A percentile compares a stretch with the other conserved stretches of the same genome.
These are phyloP conservation scores for Clepsis dumicolana DNA, from an alignment of 2,888 invertebrate species.

Conservation along the genomic window DNA sequence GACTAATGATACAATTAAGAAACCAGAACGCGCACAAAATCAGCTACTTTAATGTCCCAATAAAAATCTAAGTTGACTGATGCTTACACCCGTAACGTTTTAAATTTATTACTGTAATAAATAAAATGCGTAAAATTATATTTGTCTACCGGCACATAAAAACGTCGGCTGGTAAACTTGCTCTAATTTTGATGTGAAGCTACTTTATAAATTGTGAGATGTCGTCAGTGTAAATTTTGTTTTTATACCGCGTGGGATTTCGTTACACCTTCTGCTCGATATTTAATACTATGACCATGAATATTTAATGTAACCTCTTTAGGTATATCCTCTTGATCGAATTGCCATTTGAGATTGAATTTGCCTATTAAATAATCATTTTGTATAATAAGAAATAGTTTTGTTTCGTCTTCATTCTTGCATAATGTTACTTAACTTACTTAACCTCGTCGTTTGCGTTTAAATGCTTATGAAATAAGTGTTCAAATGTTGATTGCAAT, in stretches of 20 bases:
- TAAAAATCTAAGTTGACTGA: conserved; percentile 44
- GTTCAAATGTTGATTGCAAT: background rate
- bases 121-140: conserved; percentile 47
- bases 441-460: background rate
- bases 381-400: background rate
- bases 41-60: conserved; percentile 28
- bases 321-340: conserved; percentile 10
- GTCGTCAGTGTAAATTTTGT: conserved; percentile 53
- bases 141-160: conserved; percentile 47
- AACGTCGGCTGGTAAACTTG: conserved; percentile 45
- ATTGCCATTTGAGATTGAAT: conserved; percentile 28
- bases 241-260: conserved; percentile 48
- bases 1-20: conserved; percentile 33
- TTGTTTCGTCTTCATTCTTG: conserved; percentile 9
- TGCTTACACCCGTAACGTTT: conserved; percentile 51
- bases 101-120: conserved; percentile 51
- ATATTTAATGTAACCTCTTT: conserved; percentile 38
- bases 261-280: conserved; percentile 49
- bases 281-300: conserved; percentile 29
- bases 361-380: conserved; percentile 20
- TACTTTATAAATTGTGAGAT: conserved; percentile 49
- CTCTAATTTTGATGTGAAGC: conserved; percentile 55
- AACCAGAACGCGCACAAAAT: conserved; percentile 26
- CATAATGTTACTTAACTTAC: conserved; percentile 13
- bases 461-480: background rate